phyloP scores from a whole-genome alignment of 2,888 invertebrate species.

The Drosophila tripunctata region DNA sequence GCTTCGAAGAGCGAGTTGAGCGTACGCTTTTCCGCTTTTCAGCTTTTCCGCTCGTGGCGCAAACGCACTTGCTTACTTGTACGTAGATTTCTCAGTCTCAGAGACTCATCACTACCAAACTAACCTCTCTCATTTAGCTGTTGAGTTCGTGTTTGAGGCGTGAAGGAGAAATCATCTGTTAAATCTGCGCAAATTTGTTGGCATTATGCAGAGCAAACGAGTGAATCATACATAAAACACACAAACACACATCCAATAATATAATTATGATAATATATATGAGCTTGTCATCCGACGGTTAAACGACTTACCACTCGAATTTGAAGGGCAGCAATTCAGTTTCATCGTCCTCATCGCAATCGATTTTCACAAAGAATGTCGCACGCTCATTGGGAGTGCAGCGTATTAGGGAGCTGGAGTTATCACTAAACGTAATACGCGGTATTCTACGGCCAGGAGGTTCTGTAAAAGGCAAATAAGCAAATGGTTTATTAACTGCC shows the following conservation, averaged over 20 bases:
- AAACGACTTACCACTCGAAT: slow-evolving; percentile 83
- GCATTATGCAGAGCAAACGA: slow-evolving; percentile 54
- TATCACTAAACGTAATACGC: slow-evolving; percentile 82
- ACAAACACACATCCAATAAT: slow-evolving; percentile 1
- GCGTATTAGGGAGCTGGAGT: slow-evolving; percentile 82
- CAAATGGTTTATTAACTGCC: not conserved
- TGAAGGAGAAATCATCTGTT: slow-evolving; percentile 65
- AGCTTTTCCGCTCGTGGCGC: slow-evolving; percentile 26
- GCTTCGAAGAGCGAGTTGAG: slow-evolving; percentile 42
- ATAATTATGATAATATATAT: slow-evolving; percentile 4
- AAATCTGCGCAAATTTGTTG: slow-evolving; percentile 71
- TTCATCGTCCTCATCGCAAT: slow-evolving; percentile 81
- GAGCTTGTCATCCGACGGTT: not conserved
- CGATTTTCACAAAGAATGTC: slow-evolving; percentile 84
- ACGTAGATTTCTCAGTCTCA: not conserved
- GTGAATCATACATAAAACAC: slow-evolving; percentile 56
- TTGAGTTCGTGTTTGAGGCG: slow-evolving; percentile 19
- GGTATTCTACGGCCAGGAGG: slow-evolving; percentile 61
- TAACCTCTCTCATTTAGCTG: no score
- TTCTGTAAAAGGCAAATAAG: slow-evolving; percentile 29
- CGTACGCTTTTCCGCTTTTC: slow-evolving; percentile 1
- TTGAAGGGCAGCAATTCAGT: slow-evolving; percentile 81
- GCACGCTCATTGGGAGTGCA: slow-evolving; percentile 83
- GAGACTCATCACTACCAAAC: slow-evolving; percentile 5
- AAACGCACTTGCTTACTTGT: slow-evolving; percentile 32